Evolutionary conservation across 2,113 vertebrate species (phyloP), one percentile per base, ranked within the genome.

Genomic region (Leiothrix lutea): DNA sequence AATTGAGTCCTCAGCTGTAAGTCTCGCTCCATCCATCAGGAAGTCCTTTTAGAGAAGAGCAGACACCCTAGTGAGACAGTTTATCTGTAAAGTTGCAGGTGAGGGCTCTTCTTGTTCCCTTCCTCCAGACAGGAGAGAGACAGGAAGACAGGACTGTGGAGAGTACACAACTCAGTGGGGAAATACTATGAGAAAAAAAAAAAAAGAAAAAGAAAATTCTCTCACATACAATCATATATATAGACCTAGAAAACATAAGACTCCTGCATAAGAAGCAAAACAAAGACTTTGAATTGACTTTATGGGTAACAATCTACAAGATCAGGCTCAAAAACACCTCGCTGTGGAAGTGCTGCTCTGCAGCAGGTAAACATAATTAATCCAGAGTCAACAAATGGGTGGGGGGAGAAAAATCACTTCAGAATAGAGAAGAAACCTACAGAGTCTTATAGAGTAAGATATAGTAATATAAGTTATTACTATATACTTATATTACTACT

Each of bases 301-400:
- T 58, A 44, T 5, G 35, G 25, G 26, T 33, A 71, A 33, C 3
- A 72, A 13, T n/a, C 58, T 72, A 17, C 22, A 75, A 36, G 17
- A 81, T 51, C 22, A 56, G 8, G 8, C 45, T 74, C 7, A 73
- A 82, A 71, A 82, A n/a, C 8, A 38, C 18, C 38, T 88, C 9
- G 5, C 19, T 20, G 7, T 67, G 6, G 13, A 89, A 87, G 25
- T 18, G 28, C 33, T 71, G 12, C 35, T 66, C 47, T 79, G 45
- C 28, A 53, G 17, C 14, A 65, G 12, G 40, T 77, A 57, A 61
- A 25, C 3, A 6, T 42, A 38, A 56, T 24, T 53, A 22, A 61
- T 3, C 5, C 8, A 40, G 67, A 36, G 28, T 22, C 10, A 25
- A 40, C 4, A 17, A 20, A 38, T 8, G 2, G 1, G 7, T 18